Evolutionary conservation across 2,888 invertebrate genomes (phyloP).

Genomic region (Ormyrus nitidulus): DNA sequence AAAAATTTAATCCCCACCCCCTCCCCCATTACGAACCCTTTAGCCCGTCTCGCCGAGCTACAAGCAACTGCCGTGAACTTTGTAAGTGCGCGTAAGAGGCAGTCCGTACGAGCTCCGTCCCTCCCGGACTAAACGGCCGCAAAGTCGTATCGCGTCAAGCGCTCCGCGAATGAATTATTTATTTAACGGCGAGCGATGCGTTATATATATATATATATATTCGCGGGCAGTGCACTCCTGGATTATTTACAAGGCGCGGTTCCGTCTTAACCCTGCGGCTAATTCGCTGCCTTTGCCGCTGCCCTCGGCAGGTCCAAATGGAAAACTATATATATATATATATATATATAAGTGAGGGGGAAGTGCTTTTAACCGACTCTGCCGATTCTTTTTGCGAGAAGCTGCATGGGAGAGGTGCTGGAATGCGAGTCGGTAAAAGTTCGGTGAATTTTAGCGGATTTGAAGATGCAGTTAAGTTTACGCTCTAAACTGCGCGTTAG

Average conservation of each 20-base stretch:
- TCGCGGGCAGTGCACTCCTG: not conserved
- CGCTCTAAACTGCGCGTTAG: too few species aligned
- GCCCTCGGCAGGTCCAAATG: not conserved
- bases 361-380: not conserved
- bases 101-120: not conserved
- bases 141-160: slow-evolving; percentile 31
- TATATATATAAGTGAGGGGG: not conserved
- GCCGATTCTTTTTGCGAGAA: too few species aligned
- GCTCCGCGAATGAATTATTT: slow-evolving; percentile 48
- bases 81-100: not conserved
- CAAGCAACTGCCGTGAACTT: slow-evolving; percentile 26
- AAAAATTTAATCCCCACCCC: too few species aligned
- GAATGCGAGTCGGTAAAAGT: too few species aligned
- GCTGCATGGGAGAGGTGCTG: too few species aligned
- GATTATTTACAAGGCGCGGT: slow-evolving; percentile 45
- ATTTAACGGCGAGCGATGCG: slow-evolving; percentile 48
- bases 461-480: too few species aligned
- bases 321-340: slow-evolving; percentile 19
- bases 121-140: slow-evolving; percentile 35
- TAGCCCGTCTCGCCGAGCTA: too few species aligned
- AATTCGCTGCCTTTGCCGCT: not conserved
- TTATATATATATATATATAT: slow-evolving; percentile 15
- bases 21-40: too few species aligned
- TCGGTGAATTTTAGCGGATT: too few species aligned
- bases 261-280: slow-evolving; percentile 14